Evolutionary conservation across 2,797 vertebrate genomes (phyloP), one percentile per base, ranked within the genome.

Genomic region (Labeo calbasu): DNA sequence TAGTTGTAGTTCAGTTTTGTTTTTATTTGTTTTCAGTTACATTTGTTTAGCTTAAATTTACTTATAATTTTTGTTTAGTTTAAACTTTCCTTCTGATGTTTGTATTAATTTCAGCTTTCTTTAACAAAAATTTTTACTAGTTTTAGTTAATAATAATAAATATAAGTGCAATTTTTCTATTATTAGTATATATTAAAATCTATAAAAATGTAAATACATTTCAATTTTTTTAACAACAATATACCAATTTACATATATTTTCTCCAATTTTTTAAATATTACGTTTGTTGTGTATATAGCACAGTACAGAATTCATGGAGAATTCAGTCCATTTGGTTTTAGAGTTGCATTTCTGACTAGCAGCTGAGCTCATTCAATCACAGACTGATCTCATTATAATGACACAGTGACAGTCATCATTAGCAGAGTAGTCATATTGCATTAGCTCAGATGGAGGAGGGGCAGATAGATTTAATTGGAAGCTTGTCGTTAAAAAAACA

Each of bases 361-460:
- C 43, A 28, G 48, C n/a, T 63, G 59, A 11, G 12, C 32, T 72
- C 73, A 40, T 25, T 53, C 48, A 28, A 11, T 36, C 28, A 72
- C 13, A 28, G 23, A n/a, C 19, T 9, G 19, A 21, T 48, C 8
- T 25, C 57, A 21, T 50, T 15, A 21, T 9, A 21, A 63, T 48
- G 75, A 59, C 75, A 77, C 36, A 46, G n/a, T 13, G 75, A 61
- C 55, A 77, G 57, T 61, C 75, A 61, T 25, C 15, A 32, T 28
- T 50, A 65, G 46, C 14, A 59, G 7, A 46, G 13, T 25, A 59
- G 53, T 76, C 19, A 23, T 23, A 55, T 36, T 57, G 75, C 14
- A 65, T 50, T 50, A 48, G 23, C 43, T 65, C 23, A 78, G 40
- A 65, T 21, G 8, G 19, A 50, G 43, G 15, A 50, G 6, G n/a